These are phyloP conservation scores for Orchesellides sinensis DNA, from an alignment of 2,888 invertebrate genomes.

Conservation along the genomic window DNA sequence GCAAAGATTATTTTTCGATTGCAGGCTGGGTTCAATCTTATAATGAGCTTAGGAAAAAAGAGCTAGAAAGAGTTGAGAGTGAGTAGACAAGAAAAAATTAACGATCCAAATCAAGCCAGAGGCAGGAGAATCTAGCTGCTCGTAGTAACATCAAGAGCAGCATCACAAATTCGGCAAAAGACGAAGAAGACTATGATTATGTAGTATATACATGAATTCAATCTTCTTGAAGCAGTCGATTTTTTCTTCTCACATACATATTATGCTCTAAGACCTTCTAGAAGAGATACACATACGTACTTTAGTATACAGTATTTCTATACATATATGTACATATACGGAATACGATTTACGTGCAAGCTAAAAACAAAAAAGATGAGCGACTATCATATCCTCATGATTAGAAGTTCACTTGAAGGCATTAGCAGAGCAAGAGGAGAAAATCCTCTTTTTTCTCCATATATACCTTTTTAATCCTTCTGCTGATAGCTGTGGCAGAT, in stretches of 20 bases:
- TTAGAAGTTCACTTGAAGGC: constrained; percentile 28
- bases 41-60: constrained; percentile 46
- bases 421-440: constrained; percentile 34
- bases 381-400: constrained; percentile 13
- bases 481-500: constrained; percentile 44
- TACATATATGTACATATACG: background rate
- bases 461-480: constrained; percentile 33
- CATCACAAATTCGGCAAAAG: constrained; percentile 34
- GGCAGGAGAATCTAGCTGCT: constrained; percentile 38
- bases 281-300: no score
- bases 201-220: constrained; percentile 31
- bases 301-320: constrained; percentile 1
- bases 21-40: constrained; percentile 45
- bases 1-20: constrained; percentile 11
- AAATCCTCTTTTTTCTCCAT: constrained; percentile 46
- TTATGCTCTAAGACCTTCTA: no score
- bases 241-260: background rate
- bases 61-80: constrained; percentile 36
- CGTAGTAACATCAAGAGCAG: constrained; percentile 25
- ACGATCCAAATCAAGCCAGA: constrained; percentile 57
- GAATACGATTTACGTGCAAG: background rate
- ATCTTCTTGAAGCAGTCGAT: constrained; percentile 6
- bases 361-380: constrained; percentile 8
- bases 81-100: constrained; percentile 60
- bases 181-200: constrained; percentile 31